phyloP scores from a whole-genome alignment of 2,888 invertebrate species.

The Drosophila colorata region DNA sequence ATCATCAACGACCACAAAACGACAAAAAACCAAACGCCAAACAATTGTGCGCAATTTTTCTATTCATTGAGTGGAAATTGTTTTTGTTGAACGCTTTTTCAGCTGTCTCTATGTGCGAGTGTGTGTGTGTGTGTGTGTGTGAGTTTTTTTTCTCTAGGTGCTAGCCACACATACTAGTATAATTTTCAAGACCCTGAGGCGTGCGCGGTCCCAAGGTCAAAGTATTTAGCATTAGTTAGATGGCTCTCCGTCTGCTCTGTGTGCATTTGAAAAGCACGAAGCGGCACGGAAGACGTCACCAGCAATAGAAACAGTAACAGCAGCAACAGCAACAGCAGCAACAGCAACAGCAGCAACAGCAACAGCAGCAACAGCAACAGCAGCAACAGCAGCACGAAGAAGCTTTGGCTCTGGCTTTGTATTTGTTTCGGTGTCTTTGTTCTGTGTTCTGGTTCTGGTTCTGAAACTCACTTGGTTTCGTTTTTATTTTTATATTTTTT shows the following conservation, averaged over 20 bases:
- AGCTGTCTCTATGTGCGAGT: constrained; percentile 9
- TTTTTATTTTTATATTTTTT: constrained; percentile 7
- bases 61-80: constrained; percentile 81
- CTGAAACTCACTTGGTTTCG: constrained; percentile 57
- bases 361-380: constrained; percentile 22
- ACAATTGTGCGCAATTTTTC: constrained; percentile 80
- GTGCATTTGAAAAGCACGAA: constrained; percentile 76
- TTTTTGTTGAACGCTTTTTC: constrained; percentile 55
- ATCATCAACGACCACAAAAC: constrained; percentile 56
- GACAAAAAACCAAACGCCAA: constrained; percentile 44
- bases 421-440: constrained; percentile 26
- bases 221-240: constrained; percentile 81
- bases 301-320: constrained; percentile 43
- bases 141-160: constrained; percentile 46
- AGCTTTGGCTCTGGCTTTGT: constrained; percentile 42
- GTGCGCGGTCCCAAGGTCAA: constrained; percentile 71
- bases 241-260: constrained; percentile 58
- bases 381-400: constrained; percentile 40
- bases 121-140: constrained; percentile 6
- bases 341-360: constrained; percentile 19
- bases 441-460: constrained; percentile 45
- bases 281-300: constrained; percentile 74
- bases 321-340: constrained; percentile 17
- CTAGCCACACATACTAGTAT: constrained; percentile 66
- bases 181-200: constrained; percentile 81